These are phyloP conservation scores for Antheraea yamamai DNA, from an alignment of 2,888 invertebrate genomes.

Conservation along the genomic window DNA sequence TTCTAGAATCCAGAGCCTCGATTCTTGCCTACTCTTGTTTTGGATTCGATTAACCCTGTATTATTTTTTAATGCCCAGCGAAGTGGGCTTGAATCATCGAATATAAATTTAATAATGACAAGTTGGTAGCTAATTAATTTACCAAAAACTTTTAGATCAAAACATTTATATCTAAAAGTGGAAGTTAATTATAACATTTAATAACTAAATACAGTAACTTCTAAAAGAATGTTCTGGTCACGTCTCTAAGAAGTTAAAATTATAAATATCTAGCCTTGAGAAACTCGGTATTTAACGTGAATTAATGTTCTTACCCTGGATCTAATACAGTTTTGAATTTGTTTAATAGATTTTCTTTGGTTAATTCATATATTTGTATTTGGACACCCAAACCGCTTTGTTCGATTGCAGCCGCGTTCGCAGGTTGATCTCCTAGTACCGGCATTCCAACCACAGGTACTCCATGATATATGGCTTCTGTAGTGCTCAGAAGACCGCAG, in stretches of 20 bases:
- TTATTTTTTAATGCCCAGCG: too few species aligned
- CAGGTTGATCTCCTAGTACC: slow-evolving; percentile 78
- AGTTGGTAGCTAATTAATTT: too few species aligned
- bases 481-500: slow-evolving; percentile 76
- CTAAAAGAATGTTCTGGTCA: too few species aligned
- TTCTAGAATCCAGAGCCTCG: not conserved
- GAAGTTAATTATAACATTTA: too few species aligned
- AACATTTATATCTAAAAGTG: too few species aligned
- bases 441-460: slow-evolving; percentile 72
- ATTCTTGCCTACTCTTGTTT: too few species aligned
- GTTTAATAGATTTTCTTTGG: slow-evolving; percentile 5
- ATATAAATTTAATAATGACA: too few species aligned
- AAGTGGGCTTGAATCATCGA: too few species aligned
- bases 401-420: slow-evolving; percentile 67
- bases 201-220: too few species aligned
- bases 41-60: too few species aligned
- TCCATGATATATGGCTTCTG: slow-evolving; percentile 69
- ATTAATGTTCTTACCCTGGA: slow-evolving; percentile 2
- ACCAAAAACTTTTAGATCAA: too few species aligned
- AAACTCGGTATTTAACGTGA: not conserved
- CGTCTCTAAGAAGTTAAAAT: not conserved
- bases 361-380: slow-evolving; percentile 43
- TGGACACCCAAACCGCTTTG: slow-evolving; percentile 69
- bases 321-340: slow-evolving; percentile 9
- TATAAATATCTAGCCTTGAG: not conserved